These are phyloP conservation scores for Trichacis sp. DNA, from an alignment of 2,888 invertebrate species.

Conservation along the genomic window DNA sequence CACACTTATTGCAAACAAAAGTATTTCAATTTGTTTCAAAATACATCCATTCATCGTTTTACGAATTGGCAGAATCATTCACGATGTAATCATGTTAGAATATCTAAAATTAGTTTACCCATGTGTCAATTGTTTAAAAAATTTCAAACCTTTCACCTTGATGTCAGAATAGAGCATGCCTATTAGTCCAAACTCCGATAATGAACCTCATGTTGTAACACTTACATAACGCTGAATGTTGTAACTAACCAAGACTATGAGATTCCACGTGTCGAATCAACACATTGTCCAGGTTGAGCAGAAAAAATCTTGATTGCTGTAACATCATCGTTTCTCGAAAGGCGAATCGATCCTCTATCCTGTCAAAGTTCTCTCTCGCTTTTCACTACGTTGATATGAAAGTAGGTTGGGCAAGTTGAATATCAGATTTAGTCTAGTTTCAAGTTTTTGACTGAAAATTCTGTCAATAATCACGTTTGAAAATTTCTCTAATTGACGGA, in stretches of 20 bases:
- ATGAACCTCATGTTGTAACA: conserved; percentile 2
- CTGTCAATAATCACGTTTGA: too few relatives aligned
- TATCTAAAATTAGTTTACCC: not conserved
- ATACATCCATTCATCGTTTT: not conserved
- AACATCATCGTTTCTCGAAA: not conserved
- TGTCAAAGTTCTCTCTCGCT: not conserved
- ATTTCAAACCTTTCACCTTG: not conserved
- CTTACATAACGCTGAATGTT: not conserved
- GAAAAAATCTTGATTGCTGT: not conserved
- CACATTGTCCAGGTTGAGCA: too few relatives aligned
- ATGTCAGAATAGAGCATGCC: conserved; percentile 1
- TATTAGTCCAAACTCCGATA: not conserved
- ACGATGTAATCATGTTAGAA: not conserved
- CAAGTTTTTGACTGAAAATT: too few relatives aligned
- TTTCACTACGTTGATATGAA: not conserved
- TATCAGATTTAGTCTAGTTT: too few relatives aligned
- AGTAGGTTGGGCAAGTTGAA: too few relatives aligned
- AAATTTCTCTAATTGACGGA: too few relatives aligned
- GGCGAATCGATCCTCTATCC: conserved; percentile 1
- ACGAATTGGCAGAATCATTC: too few relatives aligned
- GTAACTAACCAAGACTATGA: not conserved
- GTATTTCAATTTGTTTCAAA: not conserved
- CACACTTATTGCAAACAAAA: too few relatives aligned
- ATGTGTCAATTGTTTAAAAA: not conserved
- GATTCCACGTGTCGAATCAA: too few relatives aligned